These are phyloP conservation scores for Macquaria ambigua DNA, from an alignment of 2,113 vertebrate species.

Conservation along the genomic window DNA sequence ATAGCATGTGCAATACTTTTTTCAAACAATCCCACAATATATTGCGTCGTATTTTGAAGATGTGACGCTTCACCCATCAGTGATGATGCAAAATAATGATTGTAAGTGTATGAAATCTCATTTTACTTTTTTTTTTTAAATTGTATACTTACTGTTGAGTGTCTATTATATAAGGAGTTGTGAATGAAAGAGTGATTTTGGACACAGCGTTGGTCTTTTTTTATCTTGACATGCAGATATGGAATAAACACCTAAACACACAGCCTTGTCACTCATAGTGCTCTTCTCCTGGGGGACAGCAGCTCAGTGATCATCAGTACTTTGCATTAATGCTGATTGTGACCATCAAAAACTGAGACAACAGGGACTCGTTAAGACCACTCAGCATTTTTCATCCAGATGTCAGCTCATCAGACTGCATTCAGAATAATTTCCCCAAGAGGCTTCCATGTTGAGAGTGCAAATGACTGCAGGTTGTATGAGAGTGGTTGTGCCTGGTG, in stretches of 20 bases:
- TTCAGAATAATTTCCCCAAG: constrained; percentile 41
- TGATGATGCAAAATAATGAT: neutral
- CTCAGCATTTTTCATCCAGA: constrained; percentile 45
- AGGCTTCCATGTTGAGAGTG: constrained; percentile 15
- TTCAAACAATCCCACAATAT: neutral
- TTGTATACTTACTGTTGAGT: neutral
- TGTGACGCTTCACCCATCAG: no score
- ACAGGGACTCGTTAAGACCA: constrained; percentile 50
- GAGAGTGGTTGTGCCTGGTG: neutral
- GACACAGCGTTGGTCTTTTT: neutral
- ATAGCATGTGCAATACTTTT: no score
- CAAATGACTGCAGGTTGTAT: constrained; percentile 29
- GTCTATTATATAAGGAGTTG: neutral
- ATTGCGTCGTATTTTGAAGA: no score
- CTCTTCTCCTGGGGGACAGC: neutral
- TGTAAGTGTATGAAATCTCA: no score
- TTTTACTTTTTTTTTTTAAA: neutral
- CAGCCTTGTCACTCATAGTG: neutral
- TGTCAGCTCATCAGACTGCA: constrained; percentile 39
- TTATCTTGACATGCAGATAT: neutral
- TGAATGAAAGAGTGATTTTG: neutral
- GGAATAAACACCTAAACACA: neutral
- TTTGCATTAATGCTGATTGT: constrained; percentile 44
- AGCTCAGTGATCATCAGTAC: constrained; percentile 17
- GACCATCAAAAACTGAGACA: constrained; percentile 48